Evolutionary conservation across 2,888 invertebrate genomes (phyloP).

Genomic region (Pseudeuparius sepicola): DNA sequence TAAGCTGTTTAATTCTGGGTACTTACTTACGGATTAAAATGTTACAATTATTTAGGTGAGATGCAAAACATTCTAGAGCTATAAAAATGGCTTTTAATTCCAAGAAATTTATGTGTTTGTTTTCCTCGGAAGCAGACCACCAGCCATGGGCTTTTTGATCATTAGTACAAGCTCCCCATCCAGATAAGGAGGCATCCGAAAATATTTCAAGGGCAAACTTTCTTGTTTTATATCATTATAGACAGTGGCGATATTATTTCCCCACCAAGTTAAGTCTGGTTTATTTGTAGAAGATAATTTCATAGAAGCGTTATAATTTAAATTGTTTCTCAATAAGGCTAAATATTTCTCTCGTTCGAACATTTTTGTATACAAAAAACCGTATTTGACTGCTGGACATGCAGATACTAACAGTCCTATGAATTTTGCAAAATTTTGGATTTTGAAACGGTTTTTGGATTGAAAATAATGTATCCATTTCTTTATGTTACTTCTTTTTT

Average conservation of each 20-base stretch:
- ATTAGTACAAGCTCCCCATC: constrained; percentile 22
- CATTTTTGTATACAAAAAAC: no score
- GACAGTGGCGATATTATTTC: no score
- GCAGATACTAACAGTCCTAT: constrained; percentile 22
- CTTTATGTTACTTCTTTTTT: constrained; percentile 5
- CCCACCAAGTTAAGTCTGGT: no score
- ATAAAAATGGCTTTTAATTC: constrained; percentile 24
- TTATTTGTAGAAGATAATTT: no score
- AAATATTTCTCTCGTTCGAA: no score
- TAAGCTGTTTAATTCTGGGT: no score
- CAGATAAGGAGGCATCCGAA: constrained; percentile 24
- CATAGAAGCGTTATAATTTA: no score
- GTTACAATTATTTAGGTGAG: constrained; percentile 13
- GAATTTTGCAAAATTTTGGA: constrained; percentile 18
- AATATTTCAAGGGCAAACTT: constrained; percentile 21
- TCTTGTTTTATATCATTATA: no score
- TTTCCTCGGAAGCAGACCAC: constrained; percentile 19
- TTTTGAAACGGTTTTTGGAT: not conserved
- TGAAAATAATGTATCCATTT: constrained; percentile 1
- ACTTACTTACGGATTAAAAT: no score
- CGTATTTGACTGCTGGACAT: constrained; percentile 28
- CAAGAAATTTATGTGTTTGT: constrained; percentile 20
- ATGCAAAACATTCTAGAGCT: constrained; percentile 24
- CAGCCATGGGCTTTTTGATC: constrained; percentile 18
- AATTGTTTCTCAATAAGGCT: no score